These are phyloP conservation scores for Oxyura jamaicensis DNA, from an alignment of 2,113 vertebrate species.

Conservation along the genomic window DNA sequence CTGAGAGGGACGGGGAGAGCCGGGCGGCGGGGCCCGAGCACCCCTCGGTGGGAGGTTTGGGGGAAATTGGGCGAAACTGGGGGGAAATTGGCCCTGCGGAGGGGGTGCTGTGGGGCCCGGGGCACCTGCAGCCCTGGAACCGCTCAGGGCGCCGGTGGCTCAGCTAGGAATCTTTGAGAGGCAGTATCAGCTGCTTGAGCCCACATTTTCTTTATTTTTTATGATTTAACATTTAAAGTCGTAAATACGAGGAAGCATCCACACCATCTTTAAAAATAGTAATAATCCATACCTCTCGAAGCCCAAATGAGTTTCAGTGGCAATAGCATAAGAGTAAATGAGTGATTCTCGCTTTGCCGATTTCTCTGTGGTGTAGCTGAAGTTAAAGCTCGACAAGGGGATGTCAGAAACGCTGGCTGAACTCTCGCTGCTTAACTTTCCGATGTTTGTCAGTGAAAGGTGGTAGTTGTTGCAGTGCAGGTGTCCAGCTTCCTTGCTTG, in stretches of 20 bases:
- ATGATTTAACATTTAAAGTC: not conserved
- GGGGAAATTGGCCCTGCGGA: not conserved
- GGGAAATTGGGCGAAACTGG: not conserved
- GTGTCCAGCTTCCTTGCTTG: not conserved
- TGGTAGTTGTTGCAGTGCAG: not conserved
- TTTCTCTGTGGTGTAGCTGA: not conserved
- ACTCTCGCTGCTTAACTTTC: not conserved
- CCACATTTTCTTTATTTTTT: too few relatives aligned
- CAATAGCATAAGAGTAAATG: not conserved
- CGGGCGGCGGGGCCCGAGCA: not conserved
- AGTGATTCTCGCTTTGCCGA: not conserved
- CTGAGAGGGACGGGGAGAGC: not conserved
- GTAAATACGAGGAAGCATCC: not conserved
- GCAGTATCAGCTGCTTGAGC: fast-evolving
- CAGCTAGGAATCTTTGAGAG: not conserved
- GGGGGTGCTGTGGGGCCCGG: not conserved
- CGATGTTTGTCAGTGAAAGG: not conserved
- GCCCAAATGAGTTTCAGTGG: not conserved
- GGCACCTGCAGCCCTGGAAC: too few relatives aligned
- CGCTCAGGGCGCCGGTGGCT: not conserved
- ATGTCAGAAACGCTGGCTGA: not conserved
- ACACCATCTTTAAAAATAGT: not conserved
- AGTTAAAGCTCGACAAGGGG: not conserved
- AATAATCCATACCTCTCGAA: not conserved
- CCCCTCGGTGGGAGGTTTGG: not conserved